phyloP scores from a whole-genome alignment of 2,888 invertebrate species.

The Erebia aethiops region DNA sequence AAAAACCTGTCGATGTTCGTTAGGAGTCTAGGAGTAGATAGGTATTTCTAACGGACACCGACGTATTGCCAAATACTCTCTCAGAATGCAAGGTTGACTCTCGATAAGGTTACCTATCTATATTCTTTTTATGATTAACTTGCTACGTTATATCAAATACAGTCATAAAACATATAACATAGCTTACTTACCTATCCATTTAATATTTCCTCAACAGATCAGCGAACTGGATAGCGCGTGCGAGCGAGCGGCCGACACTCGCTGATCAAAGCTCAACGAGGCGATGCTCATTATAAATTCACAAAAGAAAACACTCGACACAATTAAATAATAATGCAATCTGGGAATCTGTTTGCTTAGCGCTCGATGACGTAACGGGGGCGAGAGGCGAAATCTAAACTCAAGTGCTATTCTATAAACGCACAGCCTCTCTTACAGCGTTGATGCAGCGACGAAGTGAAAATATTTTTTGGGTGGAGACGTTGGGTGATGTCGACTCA shows the following conservation, averaged over 20 bases:
- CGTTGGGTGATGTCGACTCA: too few species aligned
- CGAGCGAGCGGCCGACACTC: slow-evolving; percentile 22
- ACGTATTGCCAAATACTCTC: too few species aligned
- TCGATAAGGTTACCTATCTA: neutral
- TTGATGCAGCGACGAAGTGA: neutral
- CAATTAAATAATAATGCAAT: slow-evolving; percentile 79
- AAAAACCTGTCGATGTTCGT: too few species aligned
- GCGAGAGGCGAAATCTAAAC: slow-evolving; percentile 76
- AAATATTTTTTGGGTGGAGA: too few species aligned
- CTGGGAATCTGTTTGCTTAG: slow-evolving; percentile 71
- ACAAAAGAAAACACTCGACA: slow-evolving; percentile 67
- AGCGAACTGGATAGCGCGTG: neutral
- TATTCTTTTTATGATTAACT: too few species aligned
- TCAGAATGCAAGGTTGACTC: neutral
- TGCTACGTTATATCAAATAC: too few species aligned
- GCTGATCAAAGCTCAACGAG: slow-evolving; percentile 43
- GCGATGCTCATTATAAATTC: slow-evolving; percentile 50
- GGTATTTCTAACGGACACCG: too few species aligned
- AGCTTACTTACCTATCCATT: too few species aligned
- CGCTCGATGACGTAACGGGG: slow-evolving; percentile 53
- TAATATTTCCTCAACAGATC: neutral
- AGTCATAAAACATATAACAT: too few species aligned
- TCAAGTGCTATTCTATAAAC: slow-evolving; percentile 36
- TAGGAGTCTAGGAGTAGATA: too few species aligned
- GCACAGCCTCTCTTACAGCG: neutral